Evolutionary conservation across 2,113 vertebrate species (phyloP), one percentile per base, ranked within the genome.

Genomic region (Oncorhynchus mykiss): DNA sequence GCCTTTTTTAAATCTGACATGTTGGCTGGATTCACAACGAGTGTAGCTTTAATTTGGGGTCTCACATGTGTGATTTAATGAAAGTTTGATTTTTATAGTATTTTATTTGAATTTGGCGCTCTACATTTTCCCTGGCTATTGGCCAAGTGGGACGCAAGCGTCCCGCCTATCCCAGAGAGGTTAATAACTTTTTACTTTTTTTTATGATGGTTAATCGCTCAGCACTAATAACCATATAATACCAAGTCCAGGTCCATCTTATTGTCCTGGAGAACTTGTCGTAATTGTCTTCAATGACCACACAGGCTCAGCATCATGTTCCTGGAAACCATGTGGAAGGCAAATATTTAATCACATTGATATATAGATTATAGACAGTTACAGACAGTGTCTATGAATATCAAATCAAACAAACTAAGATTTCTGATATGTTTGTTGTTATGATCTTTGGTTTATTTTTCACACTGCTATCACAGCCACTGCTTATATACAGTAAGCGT

Each of bases 241-340:
- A 45, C 11, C 9, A 45, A 45, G 39, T 45, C 9, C 39, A 45
- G 39, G 39, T 45, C 39, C 39, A 45, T 45, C 39, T 45, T 45
- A 60, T n/a, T 7, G 59, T 73, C 75, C 75, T 68, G 77, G 75
- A 79, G 66, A 80, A 82, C 87, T 86, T 86, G 87, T 86, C 82
- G 78, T 13, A 62, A 16, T 62, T 9, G n/a, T 62, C 18, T 22
- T 9, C 59, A 22, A 79, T 66, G 25, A 27, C 20, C 51, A n/a
- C 70, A 25, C 9, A 18, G 22, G 25, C 27, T 68, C 48, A 51
- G 68, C 39, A 67, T 66, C 34, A 65, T 24, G 11, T 59, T 74
- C 68, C 82, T 79, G 77, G 20, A 77, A 82, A 39, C n/a, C 34
- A 11, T 71, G 66, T 73, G 16, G 9, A 73, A 45, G 11, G 11